A percentile compares a stretch with the other conserved stretches of the same genome.
Evolutionary conservation across 1,140 invertebrate species (phyloP).

Genomic region (Eupeodes corollae): DNA sequence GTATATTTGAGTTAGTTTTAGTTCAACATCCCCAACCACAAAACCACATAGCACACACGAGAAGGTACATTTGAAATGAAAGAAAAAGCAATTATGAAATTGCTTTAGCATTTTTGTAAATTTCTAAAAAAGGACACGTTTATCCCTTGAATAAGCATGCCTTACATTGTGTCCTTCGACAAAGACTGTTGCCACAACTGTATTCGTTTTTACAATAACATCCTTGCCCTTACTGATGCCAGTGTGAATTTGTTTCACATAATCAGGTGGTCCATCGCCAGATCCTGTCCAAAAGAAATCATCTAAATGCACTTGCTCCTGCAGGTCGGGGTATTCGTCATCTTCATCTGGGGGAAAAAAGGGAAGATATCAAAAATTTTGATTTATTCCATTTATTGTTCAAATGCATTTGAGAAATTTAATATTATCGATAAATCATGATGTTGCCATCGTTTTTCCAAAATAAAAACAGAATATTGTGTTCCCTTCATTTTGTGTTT

Average conservation of each 20-base stretch:
- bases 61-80: background rate
- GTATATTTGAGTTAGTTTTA: too few relatives aligned
- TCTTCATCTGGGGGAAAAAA: slow-evolving; percentile 19
- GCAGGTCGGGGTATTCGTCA: slow-evolving; percentile 38
- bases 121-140: background rate
- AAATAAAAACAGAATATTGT: too few relatives aligned
- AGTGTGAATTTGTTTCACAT: slow-evolving; percentile 31
- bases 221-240: slow-evolving; percentile 34
- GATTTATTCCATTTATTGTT: too few relatives aligned
- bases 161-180: slow-evolving; percentile 36
- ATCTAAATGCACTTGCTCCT: slow-evolving; percentile 53
- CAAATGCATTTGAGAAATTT: too few relatives aligned
- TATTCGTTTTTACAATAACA: slow-evolving; percentile 37
- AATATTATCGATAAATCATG: too few relatives aligned
- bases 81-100: background rate
- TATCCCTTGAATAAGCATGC: background rate
- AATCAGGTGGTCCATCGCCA: slow-evolving; percentile 53
- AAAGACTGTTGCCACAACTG: slow-evolving; percentile 53
- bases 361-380: background rate
- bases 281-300: slow-evolving; percentile 79
- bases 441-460: too few relatives aligned
- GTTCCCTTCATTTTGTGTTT: too few relatives aligned
- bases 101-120: background rate
- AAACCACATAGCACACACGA: too few relatives aligned
- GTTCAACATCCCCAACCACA: too few relatives aligned